These are phyloP conservation scores for Sarotherodon lohbergeri DNA, from an alignment of 2,113 vertebrate genomes.

Conservation along the genomic window DNA sequence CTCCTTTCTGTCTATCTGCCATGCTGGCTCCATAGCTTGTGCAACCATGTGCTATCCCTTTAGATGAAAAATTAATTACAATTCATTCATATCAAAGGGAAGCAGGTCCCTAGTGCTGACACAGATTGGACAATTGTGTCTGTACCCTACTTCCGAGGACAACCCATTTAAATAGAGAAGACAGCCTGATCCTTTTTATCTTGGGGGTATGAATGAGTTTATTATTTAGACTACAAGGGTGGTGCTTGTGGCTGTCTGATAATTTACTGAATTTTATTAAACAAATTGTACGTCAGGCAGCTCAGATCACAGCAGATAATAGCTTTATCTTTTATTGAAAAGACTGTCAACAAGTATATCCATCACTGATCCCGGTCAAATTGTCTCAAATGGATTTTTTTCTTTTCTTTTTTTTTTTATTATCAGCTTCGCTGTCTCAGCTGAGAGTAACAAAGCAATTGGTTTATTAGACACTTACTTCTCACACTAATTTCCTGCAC, in stretches of 20 bases:
- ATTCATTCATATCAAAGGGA: constrained; percentile 63
- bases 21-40: constrained; percentile 31
- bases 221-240: constrained; percentile 43
- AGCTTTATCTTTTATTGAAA: constrained; percentile 39
- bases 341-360: constrained; percentile 13
- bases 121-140: constrained; percentile 32
- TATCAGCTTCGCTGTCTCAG: not conserved
- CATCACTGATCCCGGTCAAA: constrained; percentile 8
- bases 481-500: not conserved
- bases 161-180: constrained; percentile 12
- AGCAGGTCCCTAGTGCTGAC: constrained; percentile 32
- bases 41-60: constrained; percentile 49
- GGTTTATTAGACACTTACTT: not conserved
- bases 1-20: constrained; percentile 11
- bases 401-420: not conserved
- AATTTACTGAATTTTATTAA: constrained; percentile 17
- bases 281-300: constrained; percentile 20
- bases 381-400: not conserved
- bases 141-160: constrained; percentile 35
- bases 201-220: constrained; percentile 16
- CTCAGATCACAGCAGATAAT: not conserved
- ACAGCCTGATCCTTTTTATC: constrained; percentile 29
- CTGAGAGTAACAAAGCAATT: not conserved
- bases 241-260: constrained; percentile 5
- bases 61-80: constrained; percentile 60